Base-by-base conservation (phyloP, 2,113 vertebrate species). In the Bombycilla garrulus region DNA sequence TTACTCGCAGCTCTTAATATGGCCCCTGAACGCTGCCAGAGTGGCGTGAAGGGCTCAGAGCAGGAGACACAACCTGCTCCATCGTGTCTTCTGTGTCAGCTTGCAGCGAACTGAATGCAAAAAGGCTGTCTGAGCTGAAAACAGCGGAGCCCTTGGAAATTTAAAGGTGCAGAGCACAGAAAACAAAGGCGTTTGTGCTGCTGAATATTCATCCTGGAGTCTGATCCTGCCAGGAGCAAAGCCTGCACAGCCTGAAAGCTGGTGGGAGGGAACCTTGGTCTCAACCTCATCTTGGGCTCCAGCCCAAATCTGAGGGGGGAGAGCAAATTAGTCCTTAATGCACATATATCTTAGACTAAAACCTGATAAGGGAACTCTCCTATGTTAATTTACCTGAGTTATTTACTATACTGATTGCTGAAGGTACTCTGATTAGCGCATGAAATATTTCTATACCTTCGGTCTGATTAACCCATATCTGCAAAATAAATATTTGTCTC, bases 401-500 rank as follows among this genome's bases (percentile, higher is more conserved):
- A 97, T 97, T 97, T 97, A 96, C 96, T 96, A 92, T 97, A 80
- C 95, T 97, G 96, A 97, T 97, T 97, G 95, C 96, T 96, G 96
- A 95, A 97, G 96, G 95, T 96, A 97, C 94, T 93, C 95, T 97
- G 96, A 97, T 97, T 96, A 96, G 92, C 13, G 13, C 92, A 74
- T 95, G 95, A 96, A 97, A 94, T 97, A 97, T 95, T 97, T 97
- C 96, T 96, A 96, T 96, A 96, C 90, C 96, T 96, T 95, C 65
- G 80, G 94, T 95, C 95, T 97, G 96, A 97, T 97, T 97, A 96
- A 96, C 93, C 95, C 95, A 96, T 97, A 95, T 96, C 96, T 97
- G 95, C 95, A 96, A 97, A 97, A 97, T 97, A 97, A 97, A 97
- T 97, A 97, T 97, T 96, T 96, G 95, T 96, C 96, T 96, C 96